Percentiles rank a stretch among this genome's conserved stretches.
These are phyloP conservation scores for Thermophis baileyi DNA, from an alignment of 2,113 vertebrate species.

Conservation along the genomic window DNA sequence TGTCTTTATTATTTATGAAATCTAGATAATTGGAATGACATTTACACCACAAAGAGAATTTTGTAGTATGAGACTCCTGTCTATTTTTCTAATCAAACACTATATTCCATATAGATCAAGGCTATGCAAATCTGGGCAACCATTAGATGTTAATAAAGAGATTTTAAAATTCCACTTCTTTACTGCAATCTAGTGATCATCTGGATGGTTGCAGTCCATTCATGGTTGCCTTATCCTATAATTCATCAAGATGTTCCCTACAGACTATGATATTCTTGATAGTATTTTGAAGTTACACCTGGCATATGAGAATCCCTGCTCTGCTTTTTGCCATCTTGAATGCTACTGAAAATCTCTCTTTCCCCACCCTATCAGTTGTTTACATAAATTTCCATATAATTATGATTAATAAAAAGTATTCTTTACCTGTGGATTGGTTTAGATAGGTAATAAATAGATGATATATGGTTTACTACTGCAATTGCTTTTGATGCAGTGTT, in stretches of 20 bases:
- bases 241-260: background rate
- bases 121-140: background rate
- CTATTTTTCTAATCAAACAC: conserved; percentile 33
- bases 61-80: conserved; percentile 14
- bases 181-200: background rate
- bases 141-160: background rate
- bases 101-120: background rate
- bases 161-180: background rate
- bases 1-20: conserved; percentile 7
- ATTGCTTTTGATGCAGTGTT: background rate
- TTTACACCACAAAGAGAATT: conserved; percentile 29
- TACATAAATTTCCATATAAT: no score
- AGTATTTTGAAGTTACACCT: background rate
- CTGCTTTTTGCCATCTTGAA: background rate
- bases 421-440: background rate
- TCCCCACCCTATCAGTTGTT: no score
- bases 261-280: background rate
- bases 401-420: background rate
- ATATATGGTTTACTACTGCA: background rate
- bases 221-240: background rate
- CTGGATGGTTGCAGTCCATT: background rate
- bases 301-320: background rate
- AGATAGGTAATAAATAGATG: background rate
- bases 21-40: conserved; percentile 2
- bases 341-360: background rate